phyloP scores from a whole-genome alignment of 2,888 invertebrate genomes.

The Corythucha ciliata region DNA sequence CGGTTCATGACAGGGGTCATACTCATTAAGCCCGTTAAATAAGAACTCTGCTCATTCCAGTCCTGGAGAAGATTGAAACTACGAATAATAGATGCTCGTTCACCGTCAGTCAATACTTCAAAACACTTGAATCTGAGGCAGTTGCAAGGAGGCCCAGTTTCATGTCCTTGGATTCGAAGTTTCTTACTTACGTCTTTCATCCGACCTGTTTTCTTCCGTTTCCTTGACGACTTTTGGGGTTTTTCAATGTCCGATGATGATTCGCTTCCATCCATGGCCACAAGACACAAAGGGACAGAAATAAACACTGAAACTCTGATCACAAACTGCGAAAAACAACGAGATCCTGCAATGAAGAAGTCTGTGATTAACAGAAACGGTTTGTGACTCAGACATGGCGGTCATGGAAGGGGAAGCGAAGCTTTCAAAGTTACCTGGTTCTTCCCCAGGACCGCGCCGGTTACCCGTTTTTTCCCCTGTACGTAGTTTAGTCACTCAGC shows the following conservation, averaged over 20 bases:
- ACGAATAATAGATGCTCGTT: conserved; percentile 1
- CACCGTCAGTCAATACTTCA: neutral
- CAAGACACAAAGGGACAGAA: too few species aligned
- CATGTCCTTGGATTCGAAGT: conserved; percentile 10
- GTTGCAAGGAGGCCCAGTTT: conserved; percentile 7
- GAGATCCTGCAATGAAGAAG: neutral
- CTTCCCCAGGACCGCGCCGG: conserved; percentile 4
- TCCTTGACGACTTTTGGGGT: neutral
- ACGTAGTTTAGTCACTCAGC: neutral
- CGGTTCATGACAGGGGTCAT: conserved; percentile 7
- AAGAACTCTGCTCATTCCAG: conserved; percentile 12
- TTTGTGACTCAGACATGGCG: neutral
- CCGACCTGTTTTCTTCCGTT: conserved; percentile 11
- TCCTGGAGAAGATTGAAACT: conserved; percentile 3
- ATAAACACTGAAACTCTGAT: neutral
- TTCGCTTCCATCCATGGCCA: too few species aligned
- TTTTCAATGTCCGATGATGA: too few species aligned
- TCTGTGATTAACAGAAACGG: too few species aligned
- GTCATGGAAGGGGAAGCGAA: neutral
- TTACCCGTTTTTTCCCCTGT: neutral
- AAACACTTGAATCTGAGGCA: conserved; percentile 11
- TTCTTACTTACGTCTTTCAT: conserved; percentile 12
- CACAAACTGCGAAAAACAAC: neutral
- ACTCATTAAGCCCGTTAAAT: conserved; percentile 6
- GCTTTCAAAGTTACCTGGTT: neutral